Conservation (phyloP, 2,113 vertebrate genomes). For the Puffinus mauretanicus region DNA sequence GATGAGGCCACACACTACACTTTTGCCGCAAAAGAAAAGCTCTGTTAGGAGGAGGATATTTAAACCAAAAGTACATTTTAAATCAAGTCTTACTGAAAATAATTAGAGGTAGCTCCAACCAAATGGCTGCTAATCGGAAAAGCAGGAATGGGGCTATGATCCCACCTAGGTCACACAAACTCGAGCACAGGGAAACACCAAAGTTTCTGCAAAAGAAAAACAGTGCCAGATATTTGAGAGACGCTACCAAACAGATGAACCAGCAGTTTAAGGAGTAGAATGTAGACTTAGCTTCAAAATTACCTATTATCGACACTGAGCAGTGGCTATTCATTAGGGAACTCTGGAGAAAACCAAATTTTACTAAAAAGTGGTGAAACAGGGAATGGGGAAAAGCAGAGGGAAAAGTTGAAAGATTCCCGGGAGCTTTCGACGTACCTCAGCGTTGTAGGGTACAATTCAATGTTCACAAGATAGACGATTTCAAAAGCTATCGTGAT, state of each 20-base stretch:
- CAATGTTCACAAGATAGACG: conserved; percentile 90
- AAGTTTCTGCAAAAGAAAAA: conserved; percentile 82
- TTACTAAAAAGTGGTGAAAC: not conserved
- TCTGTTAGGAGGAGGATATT: not conserved
- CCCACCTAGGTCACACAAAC: conserved; percentile 88
- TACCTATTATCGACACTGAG: not conserved
- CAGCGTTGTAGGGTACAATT: conserved; percentile 88
- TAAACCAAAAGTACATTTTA: not conserved
- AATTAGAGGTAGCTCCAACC: conserved; percentile 90
- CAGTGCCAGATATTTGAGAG: not conserved
- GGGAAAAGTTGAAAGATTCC: not conserved
- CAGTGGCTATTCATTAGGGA: not conserved
- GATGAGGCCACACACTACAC: not conserved
- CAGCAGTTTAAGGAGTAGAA: not conserved
- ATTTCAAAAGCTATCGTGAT: conserved; percentile 94
- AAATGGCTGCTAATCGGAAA: conserved; percentile 85
- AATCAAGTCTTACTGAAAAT: conserved; percentile 83
- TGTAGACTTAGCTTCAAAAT: not conserved
- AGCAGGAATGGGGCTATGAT: conserved; percentile 88
- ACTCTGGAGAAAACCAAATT: not conserved
- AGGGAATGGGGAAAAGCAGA: not conserved
- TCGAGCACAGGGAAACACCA: conserved; percentile 88
- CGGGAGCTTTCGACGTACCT: conserved; percentile 71
- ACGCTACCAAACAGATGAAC: not conserved
- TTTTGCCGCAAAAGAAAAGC: not conserved